Base-by-base conservation (phyloP, 1,140 invertebrate genomes). In the Scaptodrosophila lebanonensis region DNA sequence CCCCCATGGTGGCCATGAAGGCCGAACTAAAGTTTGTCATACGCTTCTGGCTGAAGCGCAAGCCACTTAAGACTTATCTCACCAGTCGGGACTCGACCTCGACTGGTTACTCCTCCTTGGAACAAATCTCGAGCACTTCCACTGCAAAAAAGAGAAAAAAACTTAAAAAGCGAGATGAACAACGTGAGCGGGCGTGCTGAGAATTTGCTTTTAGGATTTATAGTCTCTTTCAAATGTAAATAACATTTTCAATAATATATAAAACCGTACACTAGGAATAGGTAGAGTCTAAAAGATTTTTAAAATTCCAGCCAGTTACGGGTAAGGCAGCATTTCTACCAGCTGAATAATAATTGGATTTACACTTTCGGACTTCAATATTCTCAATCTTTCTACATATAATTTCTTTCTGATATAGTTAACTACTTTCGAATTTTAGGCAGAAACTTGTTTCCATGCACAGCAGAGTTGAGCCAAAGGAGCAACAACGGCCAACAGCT, bases 21-120 rank as follows among this genome's bases (percentile, higher is more conserved):
- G 89, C 89, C 0, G 92, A 93, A 72, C 49, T 92, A 0, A 88
- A 86, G 45, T 93, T 93, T 65, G 88, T 90, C 0, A 56, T 93
- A 20, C 90, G 91, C 52, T 89, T 93, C 58, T 91, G 89, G 88
- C 87, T 88, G 22, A 88, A 88, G 8, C 90, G 90, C 16, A 93
- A 93, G 66, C 90, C 91, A 0, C 89, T 92, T 1, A 75, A 61
- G 67, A 54, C 88, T 68, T 73, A 88, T 86, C 8, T 65, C 1
- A 40, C 57, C n/a, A 85, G 68, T 52, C 47, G 67, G 0, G 75
- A 75, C 16, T 86, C 84, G 2, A 77, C 75, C 0, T 85, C 79
- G 4, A 84, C 79, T 3, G 71, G 83, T 3, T 72, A 76, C 32
- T 85, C 83, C 3, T 85, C 83, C 0, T 30, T 71, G 8, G 45